A percentile compares a stretch with the other conserved stretches of the same genome.
Conservation (phyloP, 2,888 invertebrate species). For the Brachyopa scutellaris region DNA sequence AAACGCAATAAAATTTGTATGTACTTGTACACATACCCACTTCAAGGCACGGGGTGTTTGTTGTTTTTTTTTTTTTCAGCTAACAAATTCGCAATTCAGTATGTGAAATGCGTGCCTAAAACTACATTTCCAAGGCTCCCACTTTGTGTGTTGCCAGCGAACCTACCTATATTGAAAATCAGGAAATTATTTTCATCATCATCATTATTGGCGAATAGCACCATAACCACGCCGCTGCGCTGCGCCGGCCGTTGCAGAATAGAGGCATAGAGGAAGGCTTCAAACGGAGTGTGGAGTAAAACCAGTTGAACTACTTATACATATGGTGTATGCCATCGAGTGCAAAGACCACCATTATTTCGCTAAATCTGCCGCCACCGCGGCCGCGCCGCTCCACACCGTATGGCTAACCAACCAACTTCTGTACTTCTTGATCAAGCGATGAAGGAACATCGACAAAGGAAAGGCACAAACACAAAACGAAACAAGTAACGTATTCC, state of each 20-base stretch:
- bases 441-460: slow-evolving; percentile 4
- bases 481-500: background rate
- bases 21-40: too few species aligned
- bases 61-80: too few species aligned
- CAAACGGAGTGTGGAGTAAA: slow-evolving; percentile 40
- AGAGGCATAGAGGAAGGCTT: slow-evolving; percentile 31
- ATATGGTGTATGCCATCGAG: slow-evolving; percentile 6
- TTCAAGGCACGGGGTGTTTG: too few species aligned
- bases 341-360: slow-evolving; percentile 36
- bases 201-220: slow-evolving; percentile 45
- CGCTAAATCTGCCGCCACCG: background rate
- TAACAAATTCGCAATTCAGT: slow-evolving; percentile 26
- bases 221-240: slow-evolving; percentile 38
- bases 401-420: too few species aligned
- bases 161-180: slow-evolving; percentile 30
- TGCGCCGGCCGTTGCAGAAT: slow-evolving; percentile 31
- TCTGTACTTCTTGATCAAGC: background rate
- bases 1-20: slow-evolving; percentile 28
- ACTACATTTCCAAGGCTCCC: slow-evolving; percentile 48
- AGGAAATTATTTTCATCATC: slow-evolving; percentile 64
- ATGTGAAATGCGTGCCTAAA: slow-evolving; percentile 33
- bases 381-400: background rate
- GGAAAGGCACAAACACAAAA: background rate
- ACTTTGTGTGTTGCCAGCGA: slow-evolving; percentile 39
- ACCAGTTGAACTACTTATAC: slow-evolving; percentile 64